Evolutionary conservation across 2,113 vertebrate genomes (phyloP).

Genomic region (Vidua chalybeata): DNA sequence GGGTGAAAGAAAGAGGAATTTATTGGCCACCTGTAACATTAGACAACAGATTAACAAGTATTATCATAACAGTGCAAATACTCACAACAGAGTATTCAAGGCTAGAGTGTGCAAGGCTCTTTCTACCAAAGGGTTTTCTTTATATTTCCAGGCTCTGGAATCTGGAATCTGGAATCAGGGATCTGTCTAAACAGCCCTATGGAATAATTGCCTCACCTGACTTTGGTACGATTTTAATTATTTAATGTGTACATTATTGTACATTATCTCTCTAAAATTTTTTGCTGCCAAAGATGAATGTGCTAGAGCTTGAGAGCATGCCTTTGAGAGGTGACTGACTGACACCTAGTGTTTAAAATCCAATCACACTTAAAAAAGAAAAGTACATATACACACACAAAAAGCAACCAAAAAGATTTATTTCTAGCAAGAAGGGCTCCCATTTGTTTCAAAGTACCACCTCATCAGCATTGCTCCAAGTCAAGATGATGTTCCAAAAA

Average conservation of each 20-base stretch:
- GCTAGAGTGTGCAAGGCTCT: background rate
- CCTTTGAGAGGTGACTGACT: constrained; percentile 46
- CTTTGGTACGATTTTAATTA: background rate
- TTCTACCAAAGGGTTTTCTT: background rate
- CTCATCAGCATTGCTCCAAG: background rate
- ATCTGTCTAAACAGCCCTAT: background rate
- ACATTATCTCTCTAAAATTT: background rate
- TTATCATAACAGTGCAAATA: background rate
- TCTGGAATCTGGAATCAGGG: background rate
- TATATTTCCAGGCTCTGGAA: background rate
- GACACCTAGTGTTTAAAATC: constrained; percentile 67
- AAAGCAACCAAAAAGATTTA: accelerated
- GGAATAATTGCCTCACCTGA: background rate
- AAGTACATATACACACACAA: background rate
- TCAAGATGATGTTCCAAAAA: background rate
- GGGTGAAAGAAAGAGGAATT: background rate
- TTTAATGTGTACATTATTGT: background rate
- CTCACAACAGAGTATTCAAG: background rate
- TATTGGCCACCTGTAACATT: background rate
- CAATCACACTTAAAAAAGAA: background rate
- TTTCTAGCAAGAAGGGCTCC: background rate
- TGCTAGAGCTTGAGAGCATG: background rate
- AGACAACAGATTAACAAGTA: background rate
- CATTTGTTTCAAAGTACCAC: background rate
- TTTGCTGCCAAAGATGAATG: background rate